Evolutionary conservation across 2,797 vertebrate genomes (phyloP).

Genomic region (Mycteria americana): DNA sequence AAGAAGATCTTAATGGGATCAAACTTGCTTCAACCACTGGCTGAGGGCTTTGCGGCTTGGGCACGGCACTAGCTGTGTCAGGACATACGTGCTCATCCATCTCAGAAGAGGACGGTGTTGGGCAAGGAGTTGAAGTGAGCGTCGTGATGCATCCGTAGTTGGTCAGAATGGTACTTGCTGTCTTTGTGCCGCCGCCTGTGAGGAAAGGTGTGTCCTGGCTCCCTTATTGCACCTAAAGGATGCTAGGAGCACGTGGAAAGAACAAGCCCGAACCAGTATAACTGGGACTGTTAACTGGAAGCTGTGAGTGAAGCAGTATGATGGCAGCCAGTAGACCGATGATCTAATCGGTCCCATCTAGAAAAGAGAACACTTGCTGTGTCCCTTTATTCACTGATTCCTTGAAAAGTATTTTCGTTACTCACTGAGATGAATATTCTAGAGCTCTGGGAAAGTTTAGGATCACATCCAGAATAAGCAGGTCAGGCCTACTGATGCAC

Average conservation of each 20-base stretch:
- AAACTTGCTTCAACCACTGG: background rate
- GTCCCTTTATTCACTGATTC: background rate
- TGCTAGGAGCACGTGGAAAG: background rate
- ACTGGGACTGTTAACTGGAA: background rate
- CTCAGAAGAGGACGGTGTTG: background rate
- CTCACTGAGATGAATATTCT: background rate
- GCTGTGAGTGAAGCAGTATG: background rate
- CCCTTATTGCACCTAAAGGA: background rate
- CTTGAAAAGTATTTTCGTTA: background rate
- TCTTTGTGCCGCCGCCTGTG: background rate
- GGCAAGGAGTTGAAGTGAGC: background rate
- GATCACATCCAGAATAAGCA: background rate
- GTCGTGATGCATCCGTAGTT: background rate
- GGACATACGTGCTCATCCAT: background rate
- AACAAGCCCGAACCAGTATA: background rate
- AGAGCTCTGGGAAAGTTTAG: background rate
- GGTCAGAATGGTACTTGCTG: background rate
- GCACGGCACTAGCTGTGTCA: no score
- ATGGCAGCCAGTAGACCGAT: background rate
- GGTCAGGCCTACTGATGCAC: background rate
- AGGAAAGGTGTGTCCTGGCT: background rate
- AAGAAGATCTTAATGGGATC: background rate
- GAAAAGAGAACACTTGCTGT: background rate
- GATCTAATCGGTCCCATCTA: background rate
- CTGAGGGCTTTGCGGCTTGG: background rate